phyloP scores from a whole-genome alignment of 2,888 invertebrate genomes.

The Hymenopus coronatus region DNA sequence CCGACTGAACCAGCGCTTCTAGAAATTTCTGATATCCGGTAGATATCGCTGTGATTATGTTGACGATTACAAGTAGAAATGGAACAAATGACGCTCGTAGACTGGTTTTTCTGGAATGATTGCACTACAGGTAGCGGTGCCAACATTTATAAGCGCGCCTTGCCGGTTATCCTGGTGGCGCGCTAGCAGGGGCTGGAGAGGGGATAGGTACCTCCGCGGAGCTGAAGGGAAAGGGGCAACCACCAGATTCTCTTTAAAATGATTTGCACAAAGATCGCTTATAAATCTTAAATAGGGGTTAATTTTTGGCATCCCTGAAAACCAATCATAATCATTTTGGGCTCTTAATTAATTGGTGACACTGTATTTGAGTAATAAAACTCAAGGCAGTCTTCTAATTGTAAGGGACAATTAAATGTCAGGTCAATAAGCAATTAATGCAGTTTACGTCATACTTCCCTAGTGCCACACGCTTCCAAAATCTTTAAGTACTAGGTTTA shows the following conservation, averaged over 20 bases:
- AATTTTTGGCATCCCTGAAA: neutral
- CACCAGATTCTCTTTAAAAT: neutral
- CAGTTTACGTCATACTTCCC: too few relatives aligned
- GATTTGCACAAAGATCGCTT: neutral
- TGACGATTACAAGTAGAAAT: neutral
- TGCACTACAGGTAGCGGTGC: neutral
- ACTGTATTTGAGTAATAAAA: neutral
- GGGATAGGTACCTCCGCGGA: neutral
- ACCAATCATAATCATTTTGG: neutral
- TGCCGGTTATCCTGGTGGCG: too few relatives aligned
- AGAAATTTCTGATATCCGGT: neutral
- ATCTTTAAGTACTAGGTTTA: too few relatives aligned
- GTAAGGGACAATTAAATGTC: too few relatives aligned
- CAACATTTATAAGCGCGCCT: neutral
- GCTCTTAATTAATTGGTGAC: neutral
- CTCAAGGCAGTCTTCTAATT: neutral
- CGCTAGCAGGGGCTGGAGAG: too few relatives aligned
- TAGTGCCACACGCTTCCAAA: too few relatives aligned
- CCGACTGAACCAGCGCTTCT: neutral
- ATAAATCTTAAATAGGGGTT: neutral
- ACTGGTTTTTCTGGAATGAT: neutral
- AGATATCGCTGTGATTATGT: neutral
- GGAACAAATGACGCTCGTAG: neutral
- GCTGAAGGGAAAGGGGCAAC: neutral
- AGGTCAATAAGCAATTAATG: too few relatives aligned